Evolutionary conservation across 2,113 vertebrate genomes (phyloP), one percentile per base, ranked within the genome.

Genomic region (Dryoscopus gambensis): DNA sequence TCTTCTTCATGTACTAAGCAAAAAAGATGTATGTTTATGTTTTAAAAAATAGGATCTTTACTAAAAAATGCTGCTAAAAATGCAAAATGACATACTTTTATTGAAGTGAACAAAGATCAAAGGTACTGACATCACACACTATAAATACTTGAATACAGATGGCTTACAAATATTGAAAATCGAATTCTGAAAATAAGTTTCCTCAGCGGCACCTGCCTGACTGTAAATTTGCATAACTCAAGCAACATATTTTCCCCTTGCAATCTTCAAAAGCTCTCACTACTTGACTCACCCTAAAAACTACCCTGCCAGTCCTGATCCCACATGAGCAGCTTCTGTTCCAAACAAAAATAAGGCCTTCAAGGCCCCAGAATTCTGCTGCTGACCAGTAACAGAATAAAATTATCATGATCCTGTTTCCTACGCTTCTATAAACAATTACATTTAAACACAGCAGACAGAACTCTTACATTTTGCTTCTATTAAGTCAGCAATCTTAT

Each of bases 401-500:
- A 76, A 60, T 15, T 17, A 62, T 37, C n/a, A 60, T 10, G 3
- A 44, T 31, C 15, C 12, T 40, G 16, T 60, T 88, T 90, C 21
- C 67, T 27, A 5, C 27, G n/a, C 10, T 47, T 64, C 59, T 82
- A 28, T 25, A 81, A 90, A 21, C 22, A 90, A 73, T 35, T 18
- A 12, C 9, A 90, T 30, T 81, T 84, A 60, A 91, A 70, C 25
- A 53, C 6, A 90, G 42, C 78, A 84, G 89, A 88, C 59, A 87
- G 74, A 95, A 92, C 60, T 93, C 98, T 98, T 98, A 99, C 99
- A 96, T 98, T 97, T 98, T 95, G 97, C 94, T 95, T 98, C 98
- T 80, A 98, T 93, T 73, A 99, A 98, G 19, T 97, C 96, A 92
- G 91, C 97, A 96, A 97, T 97, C 67, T 96, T 97, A 60, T 97